These are phyloP conservation scores for Hypocryptadius cinnamomeus DNA, from an alignment of 2,113 vertebrate species.

Conservation along the genomic window DNA sequence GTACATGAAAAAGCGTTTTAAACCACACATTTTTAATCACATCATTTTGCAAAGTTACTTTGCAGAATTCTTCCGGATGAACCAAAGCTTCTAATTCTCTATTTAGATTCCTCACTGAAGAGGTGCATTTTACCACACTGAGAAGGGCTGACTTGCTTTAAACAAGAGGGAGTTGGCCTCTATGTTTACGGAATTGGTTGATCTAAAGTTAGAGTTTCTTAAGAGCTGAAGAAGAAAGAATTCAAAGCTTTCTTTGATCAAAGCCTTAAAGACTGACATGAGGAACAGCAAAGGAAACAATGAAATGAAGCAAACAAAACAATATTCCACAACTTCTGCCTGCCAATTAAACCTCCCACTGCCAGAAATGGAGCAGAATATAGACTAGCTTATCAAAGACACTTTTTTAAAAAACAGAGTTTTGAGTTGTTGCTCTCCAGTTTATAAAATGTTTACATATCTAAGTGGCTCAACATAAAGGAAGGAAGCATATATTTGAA, in stretches of 20 bases:
- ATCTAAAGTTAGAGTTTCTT: neutral
- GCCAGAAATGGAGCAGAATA: neutral
- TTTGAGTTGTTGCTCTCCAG: neutral
- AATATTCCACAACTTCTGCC: neutral
- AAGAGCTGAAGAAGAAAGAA: neutral
- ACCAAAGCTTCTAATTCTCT: neutral
- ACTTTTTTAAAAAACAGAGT: neutral
- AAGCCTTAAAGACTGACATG: neutral
- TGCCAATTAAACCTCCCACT: neutral
- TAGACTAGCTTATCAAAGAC: neutral
- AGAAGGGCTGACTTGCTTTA: neutral
- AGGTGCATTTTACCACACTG: neutral
- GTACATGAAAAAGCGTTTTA: neutral
- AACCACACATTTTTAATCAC: neutral
- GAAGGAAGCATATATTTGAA: neutral
- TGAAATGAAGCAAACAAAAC: neutral
- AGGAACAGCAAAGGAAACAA: neutral
- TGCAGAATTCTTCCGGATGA: neutral
- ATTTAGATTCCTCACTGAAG: neutral
- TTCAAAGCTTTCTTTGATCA: slow-evolving; percentile 23
- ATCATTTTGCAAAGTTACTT: neutral
- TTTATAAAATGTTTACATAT: neutral
- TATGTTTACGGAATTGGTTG: neutral
- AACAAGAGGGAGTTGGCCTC: neutral
- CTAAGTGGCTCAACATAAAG: neutral